Evolutionary conservation across 2,888 invertebrate species (phyloP).

Genomic region (Adela reaumurella): DNA sequence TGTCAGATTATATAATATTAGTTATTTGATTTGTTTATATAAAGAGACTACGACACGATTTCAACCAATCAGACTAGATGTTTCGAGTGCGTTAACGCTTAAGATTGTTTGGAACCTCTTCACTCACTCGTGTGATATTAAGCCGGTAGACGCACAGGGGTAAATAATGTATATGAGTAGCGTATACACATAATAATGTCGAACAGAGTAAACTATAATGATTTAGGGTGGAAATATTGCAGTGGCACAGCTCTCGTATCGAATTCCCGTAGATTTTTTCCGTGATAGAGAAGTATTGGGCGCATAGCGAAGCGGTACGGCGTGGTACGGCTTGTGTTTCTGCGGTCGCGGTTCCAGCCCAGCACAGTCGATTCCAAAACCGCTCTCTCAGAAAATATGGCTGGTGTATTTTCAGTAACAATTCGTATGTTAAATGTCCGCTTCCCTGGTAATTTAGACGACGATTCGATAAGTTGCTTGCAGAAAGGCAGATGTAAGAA

Average conservation of each 20-base stretch:
- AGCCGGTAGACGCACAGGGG: too few species aligned
- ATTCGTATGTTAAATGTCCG: not conserved
- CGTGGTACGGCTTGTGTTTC: constrained; percentile 35
- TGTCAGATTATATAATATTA: too few species aligned
- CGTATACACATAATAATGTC: too few species aligned
- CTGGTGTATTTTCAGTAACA: not conserved
- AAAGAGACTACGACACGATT: too few species aligned
- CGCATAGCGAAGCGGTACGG: constrained; percentile 19
- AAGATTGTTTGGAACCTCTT: too few species aligned
- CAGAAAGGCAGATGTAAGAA: too few species aligned
- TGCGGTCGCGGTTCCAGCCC: too few species aligned
- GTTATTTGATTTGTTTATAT: too few species aligned
- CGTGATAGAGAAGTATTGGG: constrained; percentile 20
- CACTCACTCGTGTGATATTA: too few species aligned
- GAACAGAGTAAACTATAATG: not conserved
- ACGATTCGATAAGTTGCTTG: not conserved
- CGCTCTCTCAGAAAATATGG: not conserved
- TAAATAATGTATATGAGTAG: not conserved
- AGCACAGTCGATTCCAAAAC: too few species aligned
- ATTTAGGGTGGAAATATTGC: not conserved
- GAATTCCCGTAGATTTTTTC: constrained; percentile 24
- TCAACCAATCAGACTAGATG: too few species aligned
- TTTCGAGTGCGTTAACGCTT: too few species aligned
- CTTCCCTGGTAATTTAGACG: not conserved
- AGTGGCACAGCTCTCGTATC: not conserved